Base-by-base conservation (phyloP, 2,888 invertebrate species). In the Megamerina dolium region DNA sequence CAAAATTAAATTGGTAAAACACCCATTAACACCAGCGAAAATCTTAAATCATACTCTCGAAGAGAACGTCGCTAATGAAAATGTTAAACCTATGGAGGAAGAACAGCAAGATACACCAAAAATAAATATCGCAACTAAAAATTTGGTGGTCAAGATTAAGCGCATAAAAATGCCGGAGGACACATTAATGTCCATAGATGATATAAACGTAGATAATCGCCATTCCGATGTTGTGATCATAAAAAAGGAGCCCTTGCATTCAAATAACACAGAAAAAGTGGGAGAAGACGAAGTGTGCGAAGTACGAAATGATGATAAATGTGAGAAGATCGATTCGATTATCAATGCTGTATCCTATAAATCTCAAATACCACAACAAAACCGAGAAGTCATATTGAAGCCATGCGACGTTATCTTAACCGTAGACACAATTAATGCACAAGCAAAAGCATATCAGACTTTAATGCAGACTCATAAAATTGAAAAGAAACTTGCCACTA, bases 341-440 rank as follows among this genome's bases (percentile, higher is more conserved):
- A n/a, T n/a, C n/a, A n/a, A n/a, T n/a, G n/a, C n/a, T n/a, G n/a
- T n/a, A n/a, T n/a, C 3, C 5, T 27, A n/a, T 27, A 27, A 13
- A 27, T 3, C 27, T 27, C 10, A 27, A 13, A 27, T n/a, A 27
- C 3, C 3, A 4, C 12, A 27, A 10, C 3, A 4, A 10, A 27
- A 27, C 10, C 27, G 17, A 30, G 38, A 44, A 19, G 35, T 44
- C 29, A 35, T 44, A 16, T 5, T 44, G 9, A 37, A 38, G 17
- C 39, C 43, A 10, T 34, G 27, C 29, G 39, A 44, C 10, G 34
- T 44, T n/a, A 44, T 44, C 17, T 31, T 44, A 39, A 44, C 43
- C 4, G 43, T 19, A 19, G 43, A 35, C 8, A 44, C 35, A 18
- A 31, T 44, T 17, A 44, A 39, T 18, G 30, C 37, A 16, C 43